phyloP scores from a whole-genome alignment of 2,888 invertebrate species.

The Acanthosepion esculentum region DNA sequence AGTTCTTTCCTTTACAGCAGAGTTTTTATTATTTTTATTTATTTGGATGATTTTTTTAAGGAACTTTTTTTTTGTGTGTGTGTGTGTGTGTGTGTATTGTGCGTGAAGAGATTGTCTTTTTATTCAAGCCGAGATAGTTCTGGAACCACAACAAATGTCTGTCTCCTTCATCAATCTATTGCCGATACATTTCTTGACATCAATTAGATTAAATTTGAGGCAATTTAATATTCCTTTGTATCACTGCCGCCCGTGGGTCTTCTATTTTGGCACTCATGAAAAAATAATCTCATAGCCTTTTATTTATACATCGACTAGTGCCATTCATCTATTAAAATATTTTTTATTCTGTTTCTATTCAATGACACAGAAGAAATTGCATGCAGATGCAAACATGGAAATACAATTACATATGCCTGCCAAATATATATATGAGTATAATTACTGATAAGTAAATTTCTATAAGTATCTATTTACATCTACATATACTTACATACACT shows the following conservation, averaged over 20 bases:
- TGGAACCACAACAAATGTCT: not conserved
- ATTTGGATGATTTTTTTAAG: not conserved
- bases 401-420: not conserved
- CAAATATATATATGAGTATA: not conserved
- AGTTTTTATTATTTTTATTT: not conserved
- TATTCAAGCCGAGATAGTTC: not conserved
- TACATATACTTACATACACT: too few species aligned
- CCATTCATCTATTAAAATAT: too few species aligned
- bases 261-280: not conserved
- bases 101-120: not conserved
- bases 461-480: not conserved
- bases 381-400: not conserved
- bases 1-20: not conserved
- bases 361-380: too few species aligned
- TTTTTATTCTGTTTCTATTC: too few species aligned
- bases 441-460: not conserved
- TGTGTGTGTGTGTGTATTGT: not conserved
- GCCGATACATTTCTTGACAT: constrained; percentile 1
- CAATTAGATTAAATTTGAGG: constrained; percentile 33
- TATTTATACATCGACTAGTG: too few species aligned
- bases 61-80: not conserved
- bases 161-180: constrained; percentile 1
- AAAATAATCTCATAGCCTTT: too few species aligned
- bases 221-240: constrained; percentile 20
- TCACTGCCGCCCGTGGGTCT: not conserved